phyloP scores from a whole-genome alignment of 2,888 invertebrate genomes.

The Caradrina clavipalpis region DNA sequence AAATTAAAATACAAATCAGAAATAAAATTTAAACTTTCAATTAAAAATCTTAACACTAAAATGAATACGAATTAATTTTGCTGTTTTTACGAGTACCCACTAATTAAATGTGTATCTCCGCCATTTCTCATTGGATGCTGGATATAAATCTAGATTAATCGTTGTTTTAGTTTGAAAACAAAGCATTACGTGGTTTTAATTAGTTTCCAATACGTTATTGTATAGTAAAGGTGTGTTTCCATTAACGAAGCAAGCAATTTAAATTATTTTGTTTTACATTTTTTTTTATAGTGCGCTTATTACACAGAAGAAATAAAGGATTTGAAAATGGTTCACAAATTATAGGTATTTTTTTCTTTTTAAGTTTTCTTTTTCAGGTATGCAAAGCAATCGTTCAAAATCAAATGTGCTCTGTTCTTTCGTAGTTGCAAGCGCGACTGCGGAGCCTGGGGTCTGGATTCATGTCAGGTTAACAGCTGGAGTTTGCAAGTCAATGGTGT shows the following conservation, averaged over 20 bases:
- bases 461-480: too few species aligned
- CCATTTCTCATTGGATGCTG: constrained; percentile 12
- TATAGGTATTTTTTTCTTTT: too few species aligned
- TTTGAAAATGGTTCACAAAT: too few species aligned
- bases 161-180: constrained; percentile 10
- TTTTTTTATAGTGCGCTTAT: background rate
- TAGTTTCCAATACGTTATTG: constrained; percentile 9
- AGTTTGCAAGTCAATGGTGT: too few species aligned
- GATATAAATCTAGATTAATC: constrained; percentile 21
- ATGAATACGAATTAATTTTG: constrained; percentile 35
- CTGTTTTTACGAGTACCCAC: constrained; percentile 12
- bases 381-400: too few species aligned
- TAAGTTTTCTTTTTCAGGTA: too few species aligned
- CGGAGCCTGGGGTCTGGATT: too few species aligned
- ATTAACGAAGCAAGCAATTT: background rate
- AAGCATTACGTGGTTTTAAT: constrained; percentile 16
- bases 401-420: too few species aligned
- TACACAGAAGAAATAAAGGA: background rate
- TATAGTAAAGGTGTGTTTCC: background rate
- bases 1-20: constrained; percentile 16
- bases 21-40: constrained; percentile 29
- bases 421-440: too few species aligned
- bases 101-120: constrained; percentile 18
- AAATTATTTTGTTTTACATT: background rate
- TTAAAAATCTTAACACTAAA: constrained; percentile 25